These are phyloP conservation scores for Trinectes maculatus DNA, from an alignment of 2,113 vertebrate genomes.

Conservation along the genomic window DNA sequence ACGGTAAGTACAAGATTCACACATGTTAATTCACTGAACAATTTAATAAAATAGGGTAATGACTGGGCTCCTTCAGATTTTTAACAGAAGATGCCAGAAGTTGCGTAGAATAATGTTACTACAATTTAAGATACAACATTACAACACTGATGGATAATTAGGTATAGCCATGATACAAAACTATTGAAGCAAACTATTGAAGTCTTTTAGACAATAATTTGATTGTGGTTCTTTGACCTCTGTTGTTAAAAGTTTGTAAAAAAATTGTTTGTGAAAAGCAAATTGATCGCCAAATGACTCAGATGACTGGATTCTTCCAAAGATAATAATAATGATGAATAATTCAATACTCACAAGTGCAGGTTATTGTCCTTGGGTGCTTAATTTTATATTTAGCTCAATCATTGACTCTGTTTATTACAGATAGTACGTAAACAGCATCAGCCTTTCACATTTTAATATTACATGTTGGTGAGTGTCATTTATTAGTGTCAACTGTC, in stretches of 20 bases:
- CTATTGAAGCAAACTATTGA: not conserved
- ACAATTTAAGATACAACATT: too few species aligned
- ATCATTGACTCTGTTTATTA: not conserved
- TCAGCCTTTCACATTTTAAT: not conserved
- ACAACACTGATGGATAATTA: not conserved
- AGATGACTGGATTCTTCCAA: not conserved
- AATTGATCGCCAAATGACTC: not conserved
- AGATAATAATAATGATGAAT: not conserved
- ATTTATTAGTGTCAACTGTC: conserved; percentile 1
- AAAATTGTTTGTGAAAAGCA: too few species aligned
- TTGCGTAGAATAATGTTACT: too few species aligned
- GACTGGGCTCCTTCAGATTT: too few species aligned
- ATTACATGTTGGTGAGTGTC: not conserved
- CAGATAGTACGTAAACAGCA: not conserved
- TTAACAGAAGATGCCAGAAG: not conserved
- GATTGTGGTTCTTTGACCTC: not conserved
- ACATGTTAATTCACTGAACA: not conserved
- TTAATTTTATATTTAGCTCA: not conserved
- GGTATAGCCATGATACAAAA: not conserved
- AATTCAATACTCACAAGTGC: not conserved
- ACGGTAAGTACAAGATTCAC: conserved; percentile 51
- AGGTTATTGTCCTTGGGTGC: not conserved
- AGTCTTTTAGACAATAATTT: not conserved
- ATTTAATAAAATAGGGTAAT: not conserved
- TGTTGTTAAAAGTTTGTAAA: too few species aligned